These are phyloP conservation scores for Micromussa lordhowensis DNA, from an alignment of 92 coral and sea anemone genomes.

Conservation along the genomic window DNA sequence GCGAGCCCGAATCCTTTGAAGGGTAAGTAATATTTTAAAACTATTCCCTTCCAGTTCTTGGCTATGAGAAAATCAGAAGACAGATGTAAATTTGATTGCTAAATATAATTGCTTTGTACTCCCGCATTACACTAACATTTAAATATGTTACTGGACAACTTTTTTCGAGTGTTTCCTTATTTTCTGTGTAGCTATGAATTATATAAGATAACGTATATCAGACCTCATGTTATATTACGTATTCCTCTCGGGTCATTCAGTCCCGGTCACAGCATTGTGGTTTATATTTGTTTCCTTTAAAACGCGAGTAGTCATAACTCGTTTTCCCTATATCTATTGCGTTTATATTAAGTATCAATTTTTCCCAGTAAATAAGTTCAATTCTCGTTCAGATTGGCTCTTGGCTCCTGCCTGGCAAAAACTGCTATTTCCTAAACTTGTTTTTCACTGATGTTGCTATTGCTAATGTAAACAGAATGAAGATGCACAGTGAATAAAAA, in stretches of 20 bases:
- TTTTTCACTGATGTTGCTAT: not conserved
- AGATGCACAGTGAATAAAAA: not conserved
- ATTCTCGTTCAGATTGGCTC: not conserved
- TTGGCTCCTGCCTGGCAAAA: too few relatives aligned
- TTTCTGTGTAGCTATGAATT: not conserved
- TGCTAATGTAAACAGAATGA: not conserved
- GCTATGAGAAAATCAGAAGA: not conserved
- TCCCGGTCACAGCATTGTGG: not conserved
- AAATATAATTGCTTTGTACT: not conserved
- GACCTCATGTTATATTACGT: not conserved
- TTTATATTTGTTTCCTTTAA: not conserved
- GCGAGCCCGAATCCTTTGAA: conserved; percentile 28
- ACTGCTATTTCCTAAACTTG: not conserved
- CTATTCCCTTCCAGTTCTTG: not conserved
- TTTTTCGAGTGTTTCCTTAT: not conserved
- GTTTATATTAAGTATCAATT: not conserved
- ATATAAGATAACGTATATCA: not conserved
- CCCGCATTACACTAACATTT: not conserved
- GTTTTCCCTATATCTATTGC: not conserved
- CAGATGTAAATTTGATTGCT: not conserved
- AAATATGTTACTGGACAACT: not conserved
- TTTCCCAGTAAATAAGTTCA: not conserved
- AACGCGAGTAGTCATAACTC: not conserved
- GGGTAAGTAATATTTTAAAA: conserved; percentile 26
- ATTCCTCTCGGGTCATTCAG: not conserved